Percentiles rank a stretch among this genome's conserved stretches.
Evolutionary conservation across 2,888 invertebrate genomes (phyloP).

Genomic region (Chrysolina haemoptera): DNA sequence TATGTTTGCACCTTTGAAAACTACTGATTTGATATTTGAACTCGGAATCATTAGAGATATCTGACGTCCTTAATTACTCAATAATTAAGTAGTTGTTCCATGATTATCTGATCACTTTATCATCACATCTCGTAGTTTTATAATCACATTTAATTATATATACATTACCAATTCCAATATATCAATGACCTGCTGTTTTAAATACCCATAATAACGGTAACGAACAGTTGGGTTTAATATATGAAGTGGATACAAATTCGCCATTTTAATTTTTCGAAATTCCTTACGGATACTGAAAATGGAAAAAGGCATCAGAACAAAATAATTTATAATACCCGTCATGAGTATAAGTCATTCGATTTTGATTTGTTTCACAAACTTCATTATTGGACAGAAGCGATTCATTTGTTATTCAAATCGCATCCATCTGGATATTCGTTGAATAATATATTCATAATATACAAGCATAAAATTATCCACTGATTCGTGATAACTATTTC

Average conservation of each 20-base stretch:
- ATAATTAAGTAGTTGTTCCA: no score
- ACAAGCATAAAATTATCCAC: background rate
- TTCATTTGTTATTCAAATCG: slow-evolving; percentile 4
- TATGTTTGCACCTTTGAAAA: background rate
- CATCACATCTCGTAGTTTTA: background rate
- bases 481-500: background rate
- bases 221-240: background rate
- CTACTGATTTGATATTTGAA: no score
- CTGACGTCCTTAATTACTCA: background rate
- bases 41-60: background rate
- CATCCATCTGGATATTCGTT: background rate
- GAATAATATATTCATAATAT: background rate
- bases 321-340: background rate
- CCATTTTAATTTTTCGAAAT: background rate
- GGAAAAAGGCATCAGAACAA: background rate
- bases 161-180: background rate
- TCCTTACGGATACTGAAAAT: background rate
- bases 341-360: background rate
- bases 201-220: slow-evolving; percentile 12
- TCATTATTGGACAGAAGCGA: background rate
- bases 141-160: background rate
- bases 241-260: background rate
- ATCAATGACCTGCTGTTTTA: slow-evolving; percentile 4
- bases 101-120: background rate
- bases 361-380: background rate